Percentiles rank a stretch among this genome's conserved stretches.
These are phyloP conservation scores for Anas acuta DNA, from an alignment of 2,797 vertebrate genomes.

Conservation along the genomic window DNA sequence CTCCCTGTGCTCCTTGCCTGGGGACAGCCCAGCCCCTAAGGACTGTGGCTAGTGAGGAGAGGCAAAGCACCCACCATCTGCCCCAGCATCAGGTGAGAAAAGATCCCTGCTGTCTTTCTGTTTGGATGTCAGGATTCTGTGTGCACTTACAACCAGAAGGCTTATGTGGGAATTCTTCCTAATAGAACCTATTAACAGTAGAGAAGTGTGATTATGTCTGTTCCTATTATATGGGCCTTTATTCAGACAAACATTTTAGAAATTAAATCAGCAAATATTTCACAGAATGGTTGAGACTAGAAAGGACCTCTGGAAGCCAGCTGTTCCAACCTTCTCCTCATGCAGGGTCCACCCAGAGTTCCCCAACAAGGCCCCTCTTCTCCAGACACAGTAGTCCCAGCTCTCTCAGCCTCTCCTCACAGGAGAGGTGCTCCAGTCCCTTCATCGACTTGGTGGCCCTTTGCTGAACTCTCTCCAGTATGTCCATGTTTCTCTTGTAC, in stretches of 20 bases:
- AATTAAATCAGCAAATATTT: not conserved
- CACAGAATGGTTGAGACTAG: not conserved
- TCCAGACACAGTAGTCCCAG: not conserved
- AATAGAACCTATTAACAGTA: not conserved
- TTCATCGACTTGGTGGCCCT: not conserved
- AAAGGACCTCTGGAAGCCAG: not conserved
- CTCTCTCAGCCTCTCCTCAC: not conserved
- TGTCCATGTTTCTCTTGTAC: not conserved
- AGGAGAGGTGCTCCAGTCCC: not conserved
- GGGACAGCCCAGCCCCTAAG: not conserved
- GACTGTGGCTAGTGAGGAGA: not conserved
- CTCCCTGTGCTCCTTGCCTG: not conserved
- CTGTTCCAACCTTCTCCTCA: not conserved
- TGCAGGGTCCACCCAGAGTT: not conserved
- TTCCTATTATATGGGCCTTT: not conserved
- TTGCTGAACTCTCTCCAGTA: not conserved
- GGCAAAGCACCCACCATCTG: not conserved
- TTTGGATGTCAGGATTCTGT: not conserved
- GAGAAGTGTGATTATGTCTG: not conserved
- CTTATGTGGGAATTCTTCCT: not conserved
- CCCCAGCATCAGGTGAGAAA: not conserved
- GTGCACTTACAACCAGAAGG: not conserved
- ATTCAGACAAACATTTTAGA: not conserved
- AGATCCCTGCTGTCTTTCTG: not conserved
- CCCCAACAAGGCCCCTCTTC: not conserved